A percentile compares a stretch with the other conserved stretches of the same genome.
These are phyloP conservation scores for Trissolcus japonicus DNA, from an alignment of 2,888 invertebrate genomes.

Conservation along the genomic window DNA sequence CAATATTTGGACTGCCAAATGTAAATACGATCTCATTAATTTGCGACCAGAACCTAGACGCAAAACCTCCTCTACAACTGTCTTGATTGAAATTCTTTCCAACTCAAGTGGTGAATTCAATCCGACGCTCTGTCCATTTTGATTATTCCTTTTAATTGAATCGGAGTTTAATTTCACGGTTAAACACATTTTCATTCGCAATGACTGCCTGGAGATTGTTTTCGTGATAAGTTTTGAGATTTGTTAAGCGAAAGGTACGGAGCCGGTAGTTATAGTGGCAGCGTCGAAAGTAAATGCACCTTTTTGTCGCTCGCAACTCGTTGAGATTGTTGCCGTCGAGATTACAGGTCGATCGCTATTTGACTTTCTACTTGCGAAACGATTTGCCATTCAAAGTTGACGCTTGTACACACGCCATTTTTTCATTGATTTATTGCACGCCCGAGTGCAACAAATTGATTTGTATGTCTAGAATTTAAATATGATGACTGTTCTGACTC, in stretches of 20 bases:
- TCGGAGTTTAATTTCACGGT: background rate
- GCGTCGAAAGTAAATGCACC: constrained; percentile 51
- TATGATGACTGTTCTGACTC: constrained; percentile 27
- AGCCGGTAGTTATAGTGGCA: constrained; percentile 14
- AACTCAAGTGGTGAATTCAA: no score
- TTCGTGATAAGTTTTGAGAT: constrained; percentile 1
- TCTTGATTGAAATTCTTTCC: no score
- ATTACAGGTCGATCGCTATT: constrained; percentile 46
- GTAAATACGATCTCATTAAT: no score
- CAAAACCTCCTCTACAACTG: constrained; percentile 4
- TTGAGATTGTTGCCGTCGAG: constrained; percentile 41
- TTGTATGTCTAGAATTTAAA: constrained; percentile 26
- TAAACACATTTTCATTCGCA: no score
- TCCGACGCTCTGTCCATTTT: no score
- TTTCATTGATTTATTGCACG: constrained; percentile 48
- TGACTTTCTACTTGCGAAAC: constrained; percentile 58
- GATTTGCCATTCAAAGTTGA: constrained; percentile 48
- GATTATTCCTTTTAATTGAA: background rate
- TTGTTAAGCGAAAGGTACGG: constrained; percentile 26
- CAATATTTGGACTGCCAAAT: constrained; percentile 50
- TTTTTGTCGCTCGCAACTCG: constrained; percentile 50
- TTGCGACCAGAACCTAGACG: constrained; percentile 41
- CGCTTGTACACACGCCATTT: constrained; percentile 29
- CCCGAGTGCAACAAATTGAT: constrained; percentile 44
- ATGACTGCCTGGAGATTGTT: no score